Conservation (phyloP, 2,888 invertebrate genomes). For the Mythimna loreyi region DNA sequence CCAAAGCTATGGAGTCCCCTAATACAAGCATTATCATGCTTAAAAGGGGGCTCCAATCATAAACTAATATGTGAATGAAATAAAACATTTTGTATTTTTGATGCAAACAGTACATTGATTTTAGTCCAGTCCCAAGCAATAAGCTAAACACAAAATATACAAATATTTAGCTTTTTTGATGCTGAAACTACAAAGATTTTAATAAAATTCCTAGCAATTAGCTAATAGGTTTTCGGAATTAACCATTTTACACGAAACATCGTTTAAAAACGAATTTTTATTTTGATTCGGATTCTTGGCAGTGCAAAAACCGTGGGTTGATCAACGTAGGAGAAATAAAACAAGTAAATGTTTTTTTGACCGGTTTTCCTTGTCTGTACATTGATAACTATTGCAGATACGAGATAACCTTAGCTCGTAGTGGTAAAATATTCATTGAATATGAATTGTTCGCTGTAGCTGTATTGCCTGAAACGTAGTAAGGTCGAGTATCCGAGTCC, state of each 20-base stretch:
- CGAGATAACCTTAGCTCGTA: slow-evolving; percentile 37
- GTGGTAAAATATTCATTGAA: slow-evolving; percentile 21
- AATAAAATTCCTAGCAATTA: slow-evolving; percentile 15
- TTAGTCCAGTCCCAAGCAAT: no score
- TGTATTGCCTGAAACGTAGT: slow-evolving; percentile 1
- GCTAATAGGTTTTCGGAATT: slow-evolving; percentile 31
- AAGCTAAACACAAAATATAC: no score
- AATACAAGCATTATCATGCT: no score
- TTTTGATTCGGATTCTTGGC: slow-evolving; percentile 20
- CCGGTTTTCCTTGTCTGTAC: slow-evolving; percentile 43
- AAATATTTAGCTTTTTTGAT: slow-evolving; percentile 7
- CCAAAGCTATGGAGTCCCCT: no score
- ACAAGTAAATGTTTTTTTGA: slow-evolving; percentile 26
- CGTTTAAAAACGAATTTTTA: neutral
- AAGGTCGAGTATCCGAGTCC: neutral
- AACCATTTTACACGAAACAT: neutral
- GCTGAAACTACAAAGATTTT: neutral
- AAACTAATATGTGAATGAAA: no score
- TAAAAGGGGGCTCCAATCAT: no score
- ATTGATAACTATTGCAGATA: slow-evolving; percentile 42
- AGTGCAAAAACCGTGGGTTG: slow-evolving; percentile 10
- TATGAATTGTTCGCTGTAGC: neutral
- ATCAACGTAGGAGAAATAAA: slow-evolving; percentile 18
- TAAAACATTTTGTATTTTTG: no score
- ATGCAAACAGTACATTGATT: no score